Percentiles rank a stretch among this genome's conserved stretches.
These are phyloP conservation scores for Cosmopolites sordidus DNA, from an alignment of 2,888 invertebrate species.

Conservation along the genomic window DNA sequence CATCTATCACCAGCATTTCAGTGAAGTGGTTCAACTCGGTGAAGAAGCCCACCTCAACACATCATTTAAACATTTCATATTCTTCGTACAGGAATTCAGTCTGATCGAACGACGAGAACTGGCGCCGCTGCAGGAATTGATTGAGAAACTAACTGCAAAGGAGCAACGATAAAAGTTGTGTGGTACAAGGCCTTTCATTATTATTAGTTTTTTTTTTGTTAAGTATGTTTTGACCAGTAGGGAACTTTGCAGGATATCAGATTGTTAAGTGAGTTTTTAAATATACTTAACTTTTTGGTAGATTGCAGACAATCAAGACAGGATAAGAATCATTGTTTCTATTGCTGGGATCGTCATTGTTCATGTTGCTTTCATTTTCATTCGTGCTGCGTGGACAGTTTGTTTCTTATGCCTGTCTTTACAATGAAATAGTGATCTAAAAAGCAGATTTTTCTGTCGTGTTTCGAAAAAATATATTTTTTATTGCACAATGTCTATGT, in stretches of 20 bases:
- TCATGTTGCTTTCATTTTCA: too few relatives aligned
- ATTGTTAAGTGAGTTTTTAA: neutral
- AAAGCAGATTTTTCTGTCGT: neutral
- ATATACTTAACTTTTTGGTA: too few relatives aligned
- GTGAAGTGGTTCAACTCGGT: slow-evolving; percentile 93
- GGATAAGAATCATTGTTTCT: too few relatives aligned
- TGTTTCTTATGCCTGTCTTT: neutral
- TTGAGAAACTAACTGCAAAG: slow-evolving; percentile 91
- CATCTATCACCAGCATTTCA: slow-evolving; percentile 99
- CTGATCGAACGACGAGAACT: slow-evolving; percentile 94
- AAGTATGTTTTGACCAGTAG: neutral
- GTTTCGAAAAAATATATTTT: neutral
- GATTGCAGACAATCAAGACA: too few relatives aligned
- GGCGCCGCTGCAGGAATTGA: slow-evolving; percentile 94
- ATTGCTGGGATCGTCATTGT: too few relatives aligned
- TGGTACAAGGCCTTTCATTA: neutral
- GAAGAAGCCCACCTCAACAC: slow-evolving; percentile 99
- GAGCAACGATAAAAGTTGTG: slow-evolving; percentile 68
- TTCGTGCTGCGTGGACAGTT: neutral
- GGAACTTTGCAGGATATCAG: neutral
- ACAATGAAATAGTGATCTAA: neutral
- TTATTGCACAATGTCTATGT: neutral
- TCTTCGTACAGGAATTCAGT: slow-evolving; percentile 96
- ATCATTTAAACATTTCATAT: slow-evolving; percentile 99
- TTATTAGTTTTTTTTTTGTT: neutral